Percentiles rank a stretch among this genome's conserved stretches.
These are phyloP conservation scores for Punctoribates punctum DNA, from an alignment of 2,888 invertebrate genomes.

Conservation along the genomic window DNA sequence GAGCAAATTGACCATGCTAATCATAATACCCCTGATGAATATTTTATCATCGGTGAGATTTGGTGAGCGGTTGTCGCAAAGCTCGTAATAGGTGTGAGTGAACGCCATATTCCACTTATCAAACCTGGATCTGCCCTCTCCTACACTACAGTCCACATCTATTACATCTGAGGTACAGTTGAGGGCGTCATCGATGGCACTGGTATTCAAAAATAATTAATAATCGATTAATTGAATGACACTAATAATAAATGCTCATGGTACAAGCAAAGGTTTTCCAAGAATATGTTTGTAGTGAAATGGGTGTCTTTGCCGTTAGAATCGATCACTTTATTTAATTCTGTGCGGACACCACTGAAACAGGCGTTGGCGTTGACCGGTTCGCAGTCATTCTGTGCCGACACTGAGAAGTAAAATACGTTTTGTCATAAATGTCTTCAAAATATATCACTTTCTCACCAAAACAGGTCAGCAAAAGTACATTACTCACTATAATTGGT, in stretches of 20 bases:
- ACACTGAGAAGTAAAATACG: neutral
- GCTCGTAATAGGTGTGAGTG: neutral
- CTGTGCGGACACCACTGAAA: constrained; percentile 34
- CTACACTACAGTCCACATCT: constrained; percentile 14
- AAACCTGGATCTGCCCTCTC: constrained; percentile 12
- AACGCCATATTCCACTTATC: constrained; percentile 27
- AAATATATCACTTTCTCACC: no score
- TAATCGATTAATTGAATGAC: no score
- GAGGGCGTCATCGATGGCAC: constrained; percentile 17
- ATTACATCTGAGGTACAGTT: constrained; percentile 25
- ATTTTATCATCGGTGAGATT: neutral
- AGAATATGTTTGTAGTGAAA: no score
- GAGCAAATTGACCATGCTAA: neutral
- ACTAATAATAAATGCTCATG: no score
- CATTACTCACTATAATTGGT: no score
- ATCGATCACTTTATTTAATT: constrained; percentile 36
- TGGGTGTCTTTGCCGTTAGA: neutral
- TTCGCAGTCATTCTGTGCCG: constrained; percentile 29
- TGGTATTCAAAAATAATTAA: neutral
- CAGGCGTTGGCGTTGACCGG: constrained; percentile 42
- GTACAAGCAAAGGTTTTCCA: no score
- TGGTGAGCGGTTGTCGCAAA: constrained; percentile 11
- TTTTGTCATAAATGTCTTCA: no score
- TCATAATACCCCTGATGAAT: neutral
- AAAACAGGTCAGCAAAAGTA: no score